Base-by-base conservation (phyloP, 2,113 vertebrate species). In the Limnothrissa miodon region DNA sequence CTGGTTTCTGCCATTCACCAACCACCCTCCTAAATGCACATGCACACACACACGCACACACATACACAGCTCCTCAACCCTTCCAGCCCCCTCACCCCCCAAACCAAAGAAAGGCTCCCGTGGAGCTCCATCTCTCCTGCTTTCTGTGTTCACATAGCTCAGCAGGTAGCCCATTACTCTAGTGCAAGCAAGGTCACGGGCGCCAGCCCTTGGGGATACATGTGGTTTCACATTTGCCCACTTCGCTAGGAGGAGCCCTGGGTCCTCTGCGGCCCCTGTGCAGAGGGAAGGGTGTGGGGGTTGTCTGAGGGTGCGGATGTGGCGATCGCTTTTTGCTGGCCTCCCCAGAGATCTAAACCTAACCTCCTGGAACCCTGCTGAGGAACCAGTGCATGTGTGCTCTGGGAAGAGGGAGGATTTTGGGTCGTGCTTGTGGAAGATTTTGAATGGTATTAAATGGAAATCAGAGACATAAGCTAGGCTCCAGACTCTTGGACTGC, bases 101-200 rank as follows among this genome's bases (percentile, higher is more conserved):
- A 8, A 36, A 29, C 9, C 59, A 29, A 11, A n/a, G 4, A 9
- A 62, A 10, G 59, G 59, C 59, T 62, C 25, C 59, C 3, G n/a
- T 29, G 25, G 25, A 62, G 59, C 66, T 36, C 4, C 66, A 29
- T 33, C 66, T 74, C 11, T 33, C 13, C 66, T 33, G 13, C 66
- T 74, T 33, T 74, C 66, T 15, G 29, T 74, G 25, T 36, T 74
- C 66, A 36, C 66, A 74, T 36, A 13, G 66, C 66, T 74, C 66
- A 74, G 66, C 66, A 74, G 66, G 66, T 36, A 74, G 66, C 66
- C 66, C 33, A 74, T 74, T 74, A 74, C 59, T 29, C 1, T n/a
- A 62, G 59, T n/a, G 9, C 66, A 36, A 39, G 66, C 66, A 36
- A 74, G 66, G 66, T 74, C 66, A 33, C 29, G 66, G 25, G 29